phyloP scores from a whole-genome alignment of 2,797 vertebrate species.

The Sarcophilus harrisii region DNA sequence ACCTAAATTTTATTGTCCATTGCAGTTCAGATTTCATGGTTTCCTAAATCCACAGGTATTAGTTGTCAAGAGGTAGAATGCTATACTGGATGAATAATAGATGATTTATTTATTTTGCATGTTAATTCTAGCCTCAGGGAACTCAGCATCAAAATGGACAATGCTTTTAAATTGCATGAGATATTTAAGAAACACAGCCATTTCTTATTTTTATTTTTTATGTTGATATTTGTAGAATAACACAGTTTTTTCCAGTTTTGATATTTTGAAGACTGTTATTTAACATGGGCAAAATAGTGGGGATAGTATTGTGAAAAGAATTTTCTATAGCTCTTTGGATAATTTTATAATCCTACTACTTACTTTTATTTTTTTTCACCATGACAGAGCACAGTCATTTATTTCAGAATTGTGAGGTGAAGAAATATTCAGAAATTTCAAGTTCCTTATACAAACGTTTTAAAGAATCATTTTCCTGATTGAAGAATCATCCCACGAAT shows the following conservation, averaged over 20 bases:
- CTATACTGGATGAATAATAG: not conserved
- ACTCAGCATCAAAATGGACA: not conserved
- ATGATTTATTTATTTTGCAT: not conserved
- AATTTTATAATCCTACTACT: not conserved
- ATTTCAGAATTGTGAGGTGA: not conserved
- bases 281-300: constrained; percentile 27
- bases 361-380: not conserved
- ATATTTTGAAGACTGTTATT: constrained; percentile 60
- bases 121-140: not conserved
- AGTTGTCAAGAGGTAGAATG: not conserved
- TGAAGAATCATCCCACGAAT: not conserved
- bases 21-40: not conserved
- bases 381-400: not conserved
- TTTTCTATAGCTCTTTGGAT: not conserved
- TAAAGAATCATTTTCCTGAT: not conserved
- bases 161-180: constrained; percentile 21
- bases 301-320: constrained; percentile 19
- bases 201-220: constrained; percentile 45
- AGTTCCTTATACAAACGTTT: not conserved
- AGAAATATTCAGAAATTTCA: not conserved
- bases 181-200: constrained; percentile 61
- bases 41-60: not conserved
- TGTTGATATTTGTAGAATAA: constrained; percentile 75
- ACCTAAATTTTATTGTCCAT: not conserved
- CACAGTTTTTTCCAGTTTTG: constrained; percentile 59